Base-by-base conservation (phyloP, 2,113 vertebrate species). In the Lamprotornis superbus region DNA sequence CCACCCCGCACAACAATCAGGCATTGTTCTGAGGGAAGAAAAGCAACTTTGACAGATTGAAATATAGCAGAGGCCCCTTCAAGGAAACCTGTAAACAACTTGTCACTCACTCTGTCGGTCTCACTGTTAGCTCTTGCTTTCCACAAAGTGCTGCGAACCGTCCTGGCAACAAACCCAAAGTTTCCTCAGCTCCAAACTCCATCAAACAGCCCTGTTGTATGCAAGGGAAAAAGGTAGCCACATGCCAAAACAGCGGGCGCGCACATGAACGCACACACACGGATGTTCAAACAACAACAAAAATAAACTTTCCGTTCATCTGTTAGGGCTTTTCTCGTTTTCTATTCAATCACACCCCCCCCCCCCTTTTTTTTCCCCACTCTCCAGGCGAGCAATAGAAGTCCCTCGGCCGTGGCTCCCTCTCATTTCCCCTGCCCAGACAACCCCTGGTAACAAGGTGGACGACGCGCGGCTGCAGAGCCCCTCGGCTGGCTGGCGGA, bases 41-140 rank as follows among this genome's bases (percentile, higher is more conserved):
- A 99, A 99, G 98, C 98, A 98, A 98, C 98, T 98, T 98, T 99
- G 99, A 99, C 99, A 99, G 98, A 98, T 98, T 99, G 98, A 99
- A 99, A 99, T 99, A 98, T 98, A 98, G 98, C 98, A 98, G 98
- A 97, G 98, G 98, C 98, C 98, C 98, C 98, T 98, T 98, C 97
- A 98, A 98, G 97, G 98, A 98, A 98, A 98, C 98, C 98, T 98
- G 98, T 99, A 98, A 99, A 98, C 98, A 98, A 98, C 97, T 97
- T 98, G 98, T 98, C 98, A 98, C 97, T 98, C 98, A 98, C 97
- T 98, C 98, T 94, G 97, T 94, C 95, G 94, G 95, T 97, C 98
- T 98, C 97, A 90, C 97, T 96, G 97, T 85, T 96, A 93, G 97
- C 97, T 96, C 95, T 73, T 83, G 95, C 97, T 98, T 95, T 97